These are phyloP conservation scores for Calameuta pallipes DNA, from an alignment of 2,888 invertebrate species.

Conservation along the genomic window DNA sequence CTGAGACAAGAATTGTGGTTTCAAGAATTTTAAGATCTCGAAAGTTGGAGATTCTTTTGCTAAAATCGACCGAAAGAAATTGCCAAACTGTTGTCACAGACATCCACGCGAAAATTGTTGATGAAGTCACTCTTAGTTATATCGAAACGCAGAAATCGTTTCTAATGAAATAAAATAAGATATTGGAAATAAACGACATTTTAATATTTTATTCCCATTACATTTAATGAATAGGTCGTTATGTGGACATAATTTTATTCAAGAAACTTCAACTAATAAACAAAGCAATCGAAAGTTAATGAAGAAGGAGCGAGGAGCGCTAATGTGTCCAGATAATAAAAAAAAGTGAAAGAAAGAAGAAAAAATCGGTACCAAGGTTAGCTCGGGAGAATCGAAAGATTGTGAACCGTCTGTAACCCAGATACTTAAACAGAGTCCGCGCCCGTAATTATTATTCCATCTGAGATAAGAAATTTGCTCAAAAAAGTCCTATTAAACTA, in stretches of 20 bases:
- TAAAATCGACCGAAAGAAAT: not conserved
- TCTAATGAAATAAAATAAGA: no score
- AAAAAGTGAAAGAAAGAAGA: not conserved
- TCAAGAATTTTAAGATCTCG: not conserved
- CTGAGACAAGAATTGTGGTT: not conserved
- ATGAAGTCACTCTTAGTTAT: not conserved
- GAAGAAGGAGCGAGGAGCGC: not conserved
- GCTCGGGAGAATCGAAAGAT: not conserved
- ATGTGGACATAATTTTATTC: not conserved
- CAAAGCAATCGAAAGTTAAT: not conserved
- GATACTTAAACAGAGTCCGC: not conserved
- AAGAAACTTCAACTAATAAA: not conserved
- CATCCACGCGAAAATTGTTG: not conserved
- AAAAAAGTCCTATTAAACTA: not conserved
- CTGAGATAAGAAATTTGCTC: not conserved
- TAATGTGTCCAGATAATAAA: not conserved
- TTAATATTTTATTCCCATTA: no score
- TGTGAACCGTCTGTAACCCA: constrained; percentile 1
- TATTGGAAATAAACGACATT: no score
- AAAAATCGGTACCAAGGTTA: constrained; percentile 4
- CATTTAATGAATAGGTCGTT: no score
- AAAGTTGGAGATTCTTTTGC: not conserved
- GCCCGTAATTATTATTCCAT: not conserved
- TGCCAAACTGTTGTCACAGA: not conserved
- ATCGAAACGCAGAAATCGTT: not conserved